Evolutionary conservation across 2,888 invertebrate species (phyloP).

Genomic region (Chymomyza amoena): DNA sequence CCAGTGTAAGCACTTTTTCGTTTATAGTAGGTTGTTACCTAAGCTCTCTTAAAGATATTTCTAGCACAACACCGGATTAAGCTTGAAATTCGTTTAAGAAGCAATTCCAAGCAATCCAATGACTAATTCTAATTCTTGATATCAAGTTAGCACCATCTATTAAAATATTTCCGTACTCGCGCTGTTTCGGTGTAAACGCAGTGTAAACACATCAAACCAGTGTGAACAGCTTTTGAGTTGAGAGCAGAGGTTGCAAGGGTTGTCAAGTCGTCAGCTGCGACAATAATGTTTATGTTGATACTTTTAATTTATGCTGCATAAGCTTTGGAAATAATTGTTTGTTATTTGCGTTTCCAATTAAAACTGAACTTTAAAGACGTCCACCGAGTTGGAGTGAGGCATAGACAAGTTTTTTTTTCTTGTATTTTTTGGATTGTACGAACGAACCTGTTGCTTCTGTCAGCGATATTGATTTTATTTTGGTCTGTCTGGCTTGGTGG

Average conservation of each 20-base stretch:
- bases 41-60: too few species aligned
- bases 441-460: constrained; percentile 43
- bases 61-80: too few species aligned
- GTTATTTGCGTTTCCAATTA: constrained; percentile 49
- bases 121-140: neutral
- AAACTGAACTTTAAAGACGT: constrained; percentile 5
- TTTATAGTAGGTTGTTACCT: too few species aligned
- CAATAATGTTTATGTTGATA: constrained; percentile 52
- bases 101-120: neutral
- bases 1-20: too few species aligned
- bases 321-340: constrained; percentile 28
- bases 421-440: neutral
- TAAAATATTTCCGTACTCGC: neutral
- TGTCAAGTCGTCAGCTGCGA: constrained; percentile 22
- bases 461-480: constrained; percentile 36
- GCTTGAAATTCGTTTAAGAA: too few species aligned
- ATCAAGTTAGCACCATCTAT: neutral
- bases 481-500: constrained; percentile 14
- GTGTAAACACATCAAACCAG: neutral
- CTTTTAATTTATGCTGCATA: constrained; percentile 54
- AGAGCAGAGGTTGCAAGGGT: neutral
- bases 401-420: neutral
- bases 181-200: too few species aligned
- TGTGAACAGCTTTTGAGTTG: neutral
- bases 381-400: neutral